Percentiles rank a stretch among this genome's conserved stretches.
Evolutionary conservation across 2,113 vertebrate genomes (phyloP).

Genomic region (Xiphophorus maculatus): DNA sequence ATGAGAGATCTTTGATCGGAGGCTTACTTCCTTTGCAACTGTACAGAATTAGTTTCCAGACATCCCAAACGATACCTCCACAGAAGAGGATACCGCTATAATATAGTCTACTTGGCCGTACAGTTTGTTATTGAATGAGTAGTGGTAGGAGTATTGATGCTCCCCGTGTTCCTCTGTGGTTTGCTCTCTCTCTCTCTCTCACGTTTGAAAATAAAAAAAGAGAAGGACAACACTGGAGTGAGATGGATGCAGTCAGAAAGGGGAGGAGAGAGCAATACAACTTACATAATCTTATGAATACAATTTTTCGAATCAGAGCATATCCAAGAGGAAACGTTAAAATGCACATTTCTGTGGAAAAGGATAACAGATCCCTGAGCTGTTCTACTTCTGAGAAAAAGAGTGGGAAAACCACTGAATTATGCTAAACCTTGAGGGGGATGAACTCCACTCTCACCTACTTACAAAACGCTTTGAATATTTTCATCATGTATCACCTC

Average conservation of each 20-base stretch:
- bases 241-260: background rate
- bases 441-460: constrained; percentile 30
- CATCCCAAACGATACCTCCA: constrained; percentile 46
- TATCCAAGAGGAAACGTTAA: background rate
- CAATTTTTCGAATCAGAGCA: constrained; percentile 1
- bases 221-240: background rate
- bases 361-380: constrained; percentile 3
- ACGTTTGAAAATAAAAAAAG: constrained; percentile 34
- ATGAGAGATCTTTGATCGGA: constrained; percentile 46
- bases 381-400: constrained; percentile 4
- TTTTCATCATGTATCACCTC: constrained; percentile 36
- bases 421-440: constrained; percentile 17
- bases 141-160: constrained; percentile 42
- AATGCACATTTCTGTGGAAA: background rate
- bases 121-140: constrained; percentile 46
- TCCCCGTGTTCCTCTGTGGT: constrained; percentile 45
- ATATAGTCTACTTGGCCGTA: constrained; percentile 33
- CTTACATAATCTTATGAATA: constrained; percentile 2
- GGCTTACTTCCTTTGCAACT: constrained; percentile 54
- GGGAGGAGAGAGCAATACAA: background rate
- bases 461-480: constrained; percentile 32
- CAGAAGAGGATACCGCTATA: constrained; percentile 41
- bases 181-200: constrained; percentile 16
- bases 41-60: constrained; percentile 56
- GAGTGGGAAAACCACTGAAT: constrained; percentile 16